Evolutionary conservation across 2,888 invertebrate genomes (phyloP).

Genomic region (Ochropleura leucogaster): DNA sequence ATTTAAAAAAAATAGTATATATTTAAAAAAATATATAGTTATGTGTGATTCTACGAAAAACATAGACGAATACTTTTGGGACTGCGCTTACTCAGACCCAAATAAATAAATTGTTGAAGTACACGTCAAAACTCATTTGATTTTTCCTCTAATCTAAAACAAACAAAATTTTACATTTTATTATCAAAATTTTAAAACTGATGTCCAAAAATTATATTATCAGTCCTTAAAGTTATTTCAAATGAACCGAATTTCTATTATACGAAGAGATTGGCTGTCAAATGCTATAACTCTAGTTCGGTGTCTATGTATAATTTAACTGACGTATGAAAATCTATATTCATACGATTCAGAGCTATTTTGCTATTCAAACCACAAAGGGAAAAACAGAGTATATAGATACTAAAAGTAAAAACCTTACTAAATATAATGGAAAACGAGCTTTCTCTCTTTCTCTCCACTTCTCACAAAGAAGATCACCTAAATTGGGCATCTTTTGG

Average conservation of each 20-base stretch:
- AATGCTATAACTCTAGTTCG: constrained; percentile 5
- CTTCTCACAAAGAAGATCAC: too few species aligned
- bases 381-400: too few species aligned
- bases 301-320: constrained; percentile 18
- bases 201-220: constrained; percentile 1
- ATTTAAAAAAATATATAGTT: background rate
- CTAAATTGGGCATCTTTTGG: too few species aligned
- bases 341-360: background rate
- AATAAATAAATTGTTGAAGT: constrained; percentile 5
- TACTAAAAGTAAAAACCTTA: too few species aligned
- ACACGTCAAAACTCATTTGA: constrained; percentile 3
- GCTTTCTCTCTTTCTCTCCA: too few species aligned
- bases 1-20: too few species aligned
- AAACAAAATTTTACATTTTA: constrained; percentile 11
- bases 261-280: constrained; percentile 27
- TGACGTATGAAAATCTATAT: constrained; percentile 1
- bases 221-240: constrained; percentile 4
- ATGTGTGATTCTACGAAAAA: background rate
- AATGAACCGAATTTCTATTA: constrained; percentile 9
- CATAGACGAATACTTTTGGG: background rate
- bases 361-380: too few species aligned
- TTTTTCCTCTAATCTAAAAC: background rate
- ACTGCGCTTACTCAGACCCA: background rate
- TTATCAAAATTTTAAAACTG: background rate
- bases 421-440: too few species aligned